A percentile compares a stretch with the other conserved stretches of the same genome.
phyloP scores from a whole-genome alignment of 2,113 vertebrate genomes.

The Irena cyanogastra region DNA sequence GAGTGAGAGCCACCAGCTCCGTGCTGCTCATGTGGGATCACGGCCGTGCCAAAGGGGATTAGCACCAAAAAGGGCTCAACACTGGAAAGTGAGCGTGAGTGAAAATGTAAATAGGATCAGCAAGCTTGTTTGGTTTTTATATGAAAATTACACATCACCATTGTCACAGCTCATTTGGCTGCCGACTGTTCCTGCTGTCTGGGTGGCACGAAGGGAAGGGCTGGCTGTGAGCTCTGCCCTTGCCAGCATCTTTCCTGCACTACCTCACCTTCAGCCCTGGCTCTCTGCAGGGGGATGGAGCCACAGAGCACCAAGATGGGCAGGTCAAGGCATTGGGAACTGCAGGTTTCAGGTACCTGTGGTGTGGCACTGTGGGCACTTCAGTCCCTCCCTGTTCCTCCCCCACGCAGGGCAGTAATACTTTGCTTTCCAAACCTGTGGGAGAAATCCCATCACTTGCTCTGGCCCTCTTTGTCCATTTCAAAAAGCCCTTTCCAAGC shows the following conservation, averaged over 20 bases:
- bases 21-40: background rate
- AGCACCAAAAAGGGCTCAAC: background rate
- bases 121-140: background rate
- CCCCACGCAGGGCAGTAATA: background rate
- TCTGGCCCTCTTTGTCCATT: background rate
- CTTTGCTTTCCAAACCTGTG: background rate
- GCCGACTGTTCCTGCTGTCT: background rate
- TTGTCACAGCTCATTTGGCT: background rate
- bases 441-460: background rate
- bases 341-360: background rate
- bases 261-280: background rate
- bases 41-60: background rate
- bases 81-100: background rate
- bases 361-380: background rate
- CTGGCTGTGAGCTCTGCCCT: background rate
- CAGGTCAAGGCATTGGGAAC: fast-evolving
- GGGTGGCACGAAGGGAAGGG: background rate
- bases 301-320: background rate
- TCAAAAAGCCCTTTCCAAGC: background rate
- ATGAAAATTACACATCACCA: fast-evolving
- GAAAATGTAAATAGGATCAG: background rate
- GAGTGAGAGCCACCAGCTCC: background rate
- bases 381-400: background rate
- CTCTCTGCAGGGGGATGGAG: background rate
- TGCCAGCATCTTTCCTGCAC: background rate